Conservation (phyloP, 1,140 invertebrate genomes). For the Neodiprion pinetum region DNA sequence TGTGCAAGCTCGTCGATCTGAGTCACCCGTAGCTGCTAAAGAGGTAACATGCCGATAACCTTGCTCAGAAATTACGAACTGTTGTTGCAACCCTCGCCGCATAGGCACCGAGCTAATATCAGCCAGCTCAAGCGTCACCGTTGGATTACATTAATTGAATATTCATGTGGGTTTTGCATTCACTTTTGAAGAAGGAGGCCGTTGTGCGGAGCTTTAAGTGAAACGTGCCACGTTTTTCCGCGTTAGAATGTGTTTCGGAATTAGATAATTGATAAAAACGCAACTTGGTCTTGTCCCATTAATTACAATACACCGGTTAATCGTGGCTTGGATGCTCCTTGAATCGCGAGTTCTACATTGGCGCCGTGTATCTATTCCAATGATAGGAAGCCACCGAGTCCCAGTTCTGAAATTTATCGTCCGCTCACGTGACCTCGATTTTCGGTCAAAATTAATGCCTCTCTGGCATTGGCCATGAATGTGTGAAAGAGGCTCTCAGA, state of each 20-base stretch:
- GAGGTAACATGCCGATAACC: not conserved
- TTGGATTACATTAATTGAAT: conserved; percentile 53
- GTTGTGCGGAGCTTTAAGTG: not conserved
- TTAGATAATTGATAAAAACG: not conserved
- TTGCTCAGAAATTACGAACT: not conserved
- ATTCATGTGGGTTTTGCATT: conserved; percentile 54
- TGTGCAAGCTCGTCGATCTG: not conserved
- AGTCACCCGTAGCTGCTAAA: not conserved
- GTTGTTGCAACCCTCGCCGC: not conserved
- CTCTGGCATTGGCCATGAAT: not conserved
- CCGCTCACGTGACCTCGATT: not conserved
- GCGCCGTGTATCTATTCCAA: not conserved
- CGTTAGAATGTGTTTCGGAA: not conserved
- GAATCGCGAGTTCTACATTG: not conserved
- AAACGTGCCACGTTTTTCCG: not conserved
- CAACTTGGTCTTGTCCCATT: not conserved
- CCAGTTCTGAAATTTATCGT: conserved; percentile 2
- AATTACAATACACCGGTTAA: not conserved
- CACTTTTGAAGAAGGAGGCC: conserved; percentile 40
- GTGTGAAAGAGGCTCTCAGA: not conserved
- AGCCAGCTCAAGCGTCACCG: not conserved
- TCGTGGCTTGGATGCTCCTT: not conserved
- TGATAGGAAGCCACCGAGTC: not conserved
- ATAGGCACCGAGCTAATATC: not conserved
- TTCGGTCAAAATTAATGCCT: not conserved